Evolutionary conservation across 1,140 invertebrate genomes (phyloP).

Genomic region (Aphelenchoides fujianensis): DNA sequence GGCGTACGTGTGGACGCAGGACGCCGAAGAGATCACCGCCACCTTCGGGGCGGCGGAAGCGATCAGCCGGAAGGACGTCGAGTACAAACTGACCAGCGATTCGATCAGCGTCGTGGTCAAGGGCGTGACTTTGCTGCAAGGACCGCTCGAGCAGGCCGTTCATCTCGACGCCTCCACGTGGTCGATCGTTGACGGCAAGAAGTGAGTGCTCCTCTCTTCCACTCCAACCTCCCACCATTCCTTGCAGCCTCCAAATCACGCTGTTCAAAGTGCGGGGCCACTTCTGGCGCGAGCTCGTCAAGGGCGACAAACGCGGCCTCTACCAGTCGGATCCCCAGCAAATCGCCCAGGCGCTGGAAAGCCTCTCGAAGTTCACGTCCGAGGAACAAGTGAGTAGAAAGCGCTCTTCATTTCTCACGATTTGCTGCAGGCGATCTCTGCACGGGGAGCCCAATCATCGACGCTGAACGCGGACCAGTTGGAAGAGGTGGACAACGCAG

Average conservation of each 20-base stretch:
- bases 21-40: conserved; percentile 26
- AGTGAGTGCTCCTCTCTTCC: background rate
- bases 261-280: conserved; percentile 26
- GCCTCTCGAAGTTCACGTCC: conserved; percentile 21
- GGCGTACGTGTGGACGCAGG: conserved; percentile 27
- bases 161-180: conserved; percentile 25
- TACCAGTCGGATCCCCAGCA: conserved; percentile 18
- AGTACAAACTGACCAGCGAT: conserved; percentile 15
- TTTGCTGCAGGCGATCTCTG: conserved; percentile 12
- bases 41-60: conserved; percentile 11
- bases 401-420: no score
- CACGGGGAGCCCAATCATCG: conserved; percentile 21
- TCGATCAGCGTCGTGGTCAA: background rate
- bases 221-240: background rate
- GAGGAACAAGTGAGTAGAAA: conserved; percentile 8
- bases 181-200: background rate
- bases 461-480: conserved; percentile 25
- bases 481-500: conserved; percentile 21
- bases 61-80: conserved; percentile 15
- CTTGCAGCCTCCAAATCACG: conserved; percentile 20
- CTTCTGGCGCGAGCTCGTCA: conserved; percentile 25
- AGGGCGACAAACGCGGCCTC: conserved; percentile 14
- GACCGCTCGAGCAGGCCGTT: conserved; percentile 21
- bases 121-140: background rate
- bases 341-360: conserved; percentile 12